phyloP scores from a whole-genome alignment of 2,113 vertebrate species.

The Tympanuchus pallidicinctus region DNA sequence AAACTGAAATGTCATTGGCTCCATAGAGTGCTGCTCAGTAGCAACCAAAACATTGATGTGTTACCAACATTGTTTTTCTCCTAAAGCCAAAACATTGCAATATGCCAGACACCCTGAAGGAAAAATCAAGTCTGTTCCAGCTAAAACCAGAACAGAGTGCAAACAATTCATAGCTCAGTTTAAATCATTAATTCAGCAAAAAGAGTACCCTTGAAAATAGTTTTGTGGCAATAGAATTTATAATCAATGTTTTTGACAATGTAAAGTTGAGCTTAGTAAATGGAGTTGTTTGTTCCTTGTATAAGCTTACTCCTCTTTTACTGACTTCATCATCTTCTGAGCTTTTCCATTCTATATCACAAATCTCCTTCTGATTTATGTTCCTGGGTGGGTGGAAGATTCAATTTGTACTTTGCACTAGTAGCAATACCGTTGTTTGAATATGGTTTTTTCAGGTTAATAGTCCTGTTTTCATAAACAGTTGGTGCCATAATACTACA shows the following conservation, averaged over 20 bases:
- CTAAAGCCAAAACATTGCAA: background rate
- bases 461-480: conserved; percentile 63
- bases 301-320: background rate
- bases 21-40: background rate
- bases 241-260: background rate
- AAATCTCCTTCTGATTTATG: conserved; percentile 6
- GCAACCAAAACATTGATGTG: background rate
- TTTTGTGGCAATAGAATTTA: background rate
- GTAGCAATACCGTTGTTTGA: conserved; percentile 51
- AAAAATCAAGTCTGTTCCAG: background rate
- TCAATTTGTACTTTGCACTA: conserved; percentile 48
- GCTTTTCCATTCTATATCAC: background rate
- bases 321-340: background rate
- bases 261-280: background rate
- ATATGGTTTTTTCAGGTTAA: conserved; percentile 55
- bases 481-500: conserved; percentile 41
- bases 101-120: background rate
- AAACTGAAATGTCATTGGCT: background rate
- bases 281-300: background rate
- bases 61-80: background rate
- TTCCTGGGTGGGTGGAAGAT: conserved; percentile 16
- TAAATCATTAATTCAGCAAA: background rate
- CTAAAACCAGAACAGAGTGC: background rate
- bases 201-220: background rate
- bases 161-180: background rate